Evolutionary conservation across 1,140 invertebrate genomes (phyloP).

Genomic region (Diploscapter pachys): DNA sequence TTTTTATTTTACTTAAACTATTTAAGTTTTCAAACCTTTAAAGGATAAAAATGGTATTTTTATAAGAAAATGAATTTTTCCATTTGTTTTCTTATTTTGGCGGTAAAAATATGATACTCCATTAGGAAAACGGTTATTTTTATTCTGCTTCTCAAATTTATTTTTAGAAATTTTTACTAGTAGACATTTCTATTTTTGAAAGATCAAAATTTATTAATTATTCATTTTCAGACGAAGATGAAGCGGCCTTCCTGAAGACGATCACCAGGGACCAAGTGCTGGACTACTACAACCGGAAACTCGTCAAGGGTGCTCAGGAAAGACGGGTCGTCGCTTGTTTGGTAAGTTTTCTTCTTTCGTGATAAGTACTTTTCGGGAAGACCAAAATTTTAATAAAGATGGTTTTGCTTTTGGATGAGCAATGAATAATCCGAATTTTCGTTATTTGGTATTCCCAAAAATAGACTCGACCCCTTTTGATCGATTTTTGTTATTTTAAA

Average conservation of each 20-base stretch:
- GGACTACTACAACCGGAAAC: slow-evolving; percentile 70
- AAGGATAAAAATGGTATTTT: no score
- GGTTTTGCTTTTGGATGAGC: background rate
- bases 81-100: no score
- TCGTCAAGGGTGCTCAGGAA: slow-evolving; percentile 2
- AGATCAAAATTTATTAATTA: slow-evolving; percentile 7
- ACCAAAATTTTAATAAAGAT: slow-evolving; percentile 9
- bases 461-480: background rate
- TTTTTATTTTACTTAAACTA: slow-evolving; percentile 18
- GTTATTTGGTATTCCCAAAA: no score
- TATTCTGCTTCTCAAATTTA: no score
- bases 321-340: background rate
- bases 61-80: no score
- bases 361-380: background rate
- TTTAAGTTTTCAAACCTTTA: no score
- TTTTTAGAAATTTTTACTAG: no score
- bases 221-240: slow-evolving; percentile 67
- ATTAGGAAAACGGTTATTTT: no score
- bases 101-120: no score
- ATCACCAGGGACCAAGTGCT: slow-evolving; percentile 77
- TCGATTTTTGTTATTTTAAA: background rate
- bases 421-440: no score
- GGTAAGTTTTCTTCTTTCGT: background rate
- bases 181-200: no score
- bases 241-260: slow-evolving; percentile 76